These are phyloP conservation scores for Cyaniris semiargus DNA, from an alignment of 2,888 invertebrate species.

Conservation along the genomic window DNA sequence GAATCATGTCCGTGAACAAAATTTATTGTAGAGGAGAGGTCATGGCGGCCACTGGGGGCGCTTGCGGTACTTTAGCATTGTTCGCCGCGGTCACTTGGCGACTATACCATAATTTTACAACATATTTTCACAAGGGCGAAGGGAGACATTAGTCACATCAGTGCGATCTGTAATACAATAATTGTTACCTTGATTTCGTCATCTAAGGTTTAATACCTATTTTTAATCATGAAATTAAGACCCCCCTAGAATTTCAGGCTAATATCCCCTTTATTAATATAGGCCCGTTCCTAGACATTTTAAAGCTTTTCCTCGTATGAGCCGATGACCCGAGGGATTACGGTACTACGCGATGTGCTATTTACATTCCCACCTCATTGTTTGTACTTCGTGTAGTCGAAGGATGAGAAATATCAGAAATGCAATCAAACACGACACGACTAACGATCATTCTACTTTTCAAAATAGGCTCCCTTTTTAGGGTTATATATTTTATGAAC, in stretches of 20 bases:
- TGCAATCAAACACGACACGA: constrained; percentile 44
- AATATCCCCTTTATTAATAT: constrained; percentile 1
- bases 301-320: constrained; percentile 64
- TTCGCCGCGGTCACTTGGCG: constrained; percentile 42
- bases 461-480: neutral
- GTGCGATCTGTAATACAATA: no score
- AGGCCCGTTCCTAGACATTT: constrained; percentile 45
- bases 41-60: constrained; percentile 41
- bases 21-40: constrained; percentile 44
- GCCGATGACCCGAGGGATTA: constrained; percentile 70
- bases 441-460: constrained; percentile 38
- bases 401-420: constrained; percentile 48
- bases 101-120: constrained; percentile 36
- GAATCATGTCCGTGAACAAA: constrained; percentile 35
- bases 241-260: constrained; percentile 21
- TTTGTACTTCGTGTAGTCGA: constrained; percentile 47
- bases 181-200: no score
- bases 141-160: no score
- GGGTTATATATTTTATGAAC: neutral
- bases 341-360: constrained; percentile 61
- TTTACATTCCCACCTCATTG: constrained; percentile 54
- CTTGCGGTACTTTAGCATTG: constrained; percentile 49
- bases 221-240: constrained; percentile 38
- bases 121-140: no score
- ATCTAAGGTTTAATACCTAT: neutral